Conservation (phyloP, 2,797 vertebrate genomes). For the Picus viridis region DNA sequence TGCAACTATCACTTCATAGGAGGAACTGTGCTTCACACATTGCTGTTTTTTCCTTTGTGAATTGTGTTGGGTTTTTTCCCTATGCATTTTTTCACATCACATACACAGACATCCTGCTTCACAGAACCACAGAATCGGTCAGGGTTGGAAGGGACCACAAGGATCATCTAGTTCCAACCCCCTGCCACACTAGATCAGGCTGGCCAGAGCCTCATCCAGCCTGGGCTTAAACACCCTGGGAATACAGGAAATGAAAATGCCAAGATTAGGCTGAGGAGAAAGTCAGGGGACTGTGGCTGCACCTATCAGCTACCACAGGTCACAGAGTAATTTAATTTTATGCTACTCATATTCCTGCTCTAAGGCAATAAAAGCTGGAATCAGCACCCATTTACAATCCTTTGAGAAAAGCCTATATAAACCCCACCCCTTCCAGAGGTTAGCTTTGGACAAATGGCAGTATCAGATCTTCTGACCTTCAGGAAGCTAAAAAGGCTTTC, state of each 20-base stretch:
- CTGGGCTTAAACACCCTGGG: neutral
- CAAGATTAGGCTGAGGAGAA: neutral
- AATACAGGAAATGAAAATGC: neutral
- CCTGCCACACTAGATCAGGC: too few relatives aligned
- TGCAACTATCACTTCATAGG: neutral
- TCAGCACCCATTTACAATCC: neutral
- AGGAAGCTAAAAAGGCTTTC: neutral
- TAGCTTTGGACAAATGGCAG: neutral
- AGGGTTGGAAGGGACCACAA: too few relatives aligned
- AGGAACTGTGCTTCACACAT: neutral
- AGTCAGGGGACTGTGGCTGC: neutral
- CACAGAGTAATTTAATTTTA: neutral
- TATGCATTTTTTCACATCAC: neutral
- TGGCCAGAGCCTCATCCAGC: too few relatives aligned
- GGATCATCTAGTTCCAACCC: too few relatives aligned
- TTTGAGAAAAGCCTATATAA: neutral
- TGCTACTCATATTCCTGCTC: neutral
- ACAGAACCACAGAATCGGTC: too few relatives aligned
- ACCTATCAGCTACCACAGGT: neutral
- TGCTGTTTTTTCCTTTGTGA: neutral
- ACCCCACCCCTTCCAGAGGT: neutral
- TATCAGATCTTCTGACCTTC: neutral
- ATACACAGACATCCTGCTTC: neutral
- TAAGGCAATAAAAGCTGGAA: neutral
- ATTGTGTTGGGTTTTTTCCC: neutral